Conservation (phyloP, 2,888 invertebrate species). For the Microplitis manilae region DNA sequence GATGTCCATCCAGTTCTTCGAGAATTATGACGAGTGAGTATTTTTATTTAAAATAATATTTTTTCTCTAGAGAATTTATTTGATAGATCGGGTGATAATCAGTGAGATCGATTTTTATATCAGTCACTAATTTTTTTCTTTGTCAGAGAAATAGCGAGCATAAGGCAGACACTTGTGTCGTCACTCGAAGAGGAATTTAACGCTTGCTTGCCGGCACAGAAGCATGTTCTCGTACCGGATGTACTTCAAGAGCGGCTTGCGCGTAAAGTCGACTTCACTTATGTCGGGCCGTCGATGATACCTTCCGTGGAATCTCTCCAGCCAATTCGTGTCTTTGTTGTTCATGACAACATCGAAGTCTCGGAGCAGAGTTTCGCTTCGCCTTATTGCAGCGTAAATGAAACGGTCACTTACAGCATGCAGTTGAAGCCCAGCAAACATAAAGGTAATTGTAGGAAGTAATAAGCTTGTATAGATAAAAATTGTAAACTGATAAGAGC, state of each 20-base stretch:
- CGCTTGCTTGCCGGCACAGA: conserved; percentile 75
- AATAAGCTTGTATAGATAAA: neutral
- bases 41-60: neutral
- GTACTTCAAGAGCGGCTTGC: conserved; percentile 80
- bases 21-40: conserved; percentile 83
- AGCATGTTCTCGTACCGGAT: conserved; percentile 79
- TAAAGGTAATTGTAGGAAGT: conserved; percentile 56
- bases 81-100: conserved; percentile 13
- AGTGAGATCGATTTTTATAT: conserved; percentile 16
- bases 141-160: conserved; percentile 75
- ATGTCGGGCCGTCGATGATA: conserved; percentile 54
- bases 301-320: conserved; percentile 75
- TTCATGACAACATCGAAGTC: conserved; percentile 83
- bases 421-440: conserved; percentile 65
- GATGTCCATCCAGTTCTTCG: conserved; percentile 84
- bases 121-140: conserved; percentile 33
- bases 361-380: conserved; percentile 77
- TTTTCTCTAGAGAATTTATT: neutral
- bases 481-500: neutral
- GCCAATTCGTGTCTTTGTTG: conserved; percentile 78
- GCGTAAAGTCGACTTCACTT: conserved; percentile 75
- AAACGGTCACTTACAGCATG: conserved; percentile 78
- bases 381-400: conserved; percentile 76
- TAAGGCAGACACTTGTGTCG: conserved; percentile 73
- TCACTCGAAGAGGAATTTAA: conserved; percentile 74